Evolutionary conservation across 2,888 invertebrate species (phyloP), one percentile per base, ranked within the genome.

Genomic region (Athrips mouffetella): DNA sequence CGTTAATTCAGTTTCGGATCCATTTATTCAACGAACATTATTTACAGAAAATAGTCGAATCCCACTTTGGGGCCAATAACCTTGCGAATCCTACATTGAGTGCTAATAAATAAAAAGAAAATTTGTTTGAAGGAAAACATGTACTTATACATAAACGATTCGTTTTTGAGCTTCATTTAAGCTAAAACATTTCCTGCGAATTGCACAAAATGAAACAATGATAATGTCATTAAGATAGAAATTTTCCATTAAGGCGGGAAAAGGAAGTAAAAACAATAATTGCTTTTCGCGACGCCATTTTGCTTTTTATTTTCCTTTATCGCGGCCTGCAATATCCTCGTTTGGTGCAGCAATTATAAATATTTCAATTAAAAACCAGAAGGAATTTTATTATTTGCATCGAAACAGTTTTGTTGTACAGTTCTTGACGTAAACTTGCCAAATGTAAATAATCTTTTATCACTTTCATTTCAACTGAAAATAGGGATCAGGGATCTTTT

Each of bases 351-450:
- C 76, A 80, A 80, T 82, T 82, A 80, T 76, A 81, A 80, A 81
- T 82, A 80, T 82, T 80, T 80, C 76, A 82, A 82, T 82, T 80
- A 78, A 73, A 76, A 73, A 76, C 71, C 74, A 70, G 76, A 68
- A 69, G 69, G 70, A 70, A 67, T 63, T 58, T 65, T 18, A 41
- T 39, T 55, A 50, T 58, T 53, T 46, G 11, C 15, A 73, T 61
- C 57, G 45, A 16, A 46, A 62, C 49, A 48, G 30, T 35, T n/a
- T n/a, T n/a, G n/a, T n/a, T n/a, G n/a, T n/a, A n/a, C n/a, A n/a
- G n/a, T n/a, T n/a, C n/a, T n/a, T n/a, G n/a, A n/a, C n/a, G n/a
- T n/a, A n/a, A n/a, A n/a, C n/a, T n/a, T n/a, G n/a, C n/a, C n/a
- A n/a, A n/a, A n/a, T n/a, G n/a, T n/a, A n/a, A n/a, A n/a, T n/a